phyloP scores from a whole-genome alignment of 2,113 vertebrate genomes.

The Natator depressus region DNA sequence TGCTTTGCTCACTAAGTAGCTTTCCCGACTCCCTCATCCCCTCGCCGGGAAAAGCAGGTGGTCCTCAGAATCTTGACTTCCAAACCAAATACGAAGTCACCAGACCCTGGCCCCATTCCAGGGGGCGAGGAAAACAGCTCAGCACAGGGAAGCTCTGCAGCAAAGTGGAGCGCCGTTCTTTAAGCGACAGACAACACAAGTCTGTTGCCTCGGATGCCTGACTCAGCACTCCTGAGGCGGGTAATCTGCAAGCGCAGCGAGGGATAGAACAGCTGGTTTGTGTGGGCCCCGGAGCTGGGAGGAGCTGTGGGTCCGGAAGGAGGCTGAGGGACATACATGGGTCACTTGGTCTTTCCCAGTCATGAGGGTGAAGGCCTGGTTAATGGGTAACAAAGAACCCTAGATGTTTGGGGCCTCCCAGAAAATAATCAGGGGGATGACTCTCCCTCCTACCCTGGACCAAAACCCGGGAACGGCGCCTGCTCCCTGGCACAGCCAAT shows the following conservation, averaged over 20 bases:
- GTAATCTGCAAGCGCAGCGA: neutral
- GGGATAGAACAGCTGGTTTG: neutral
- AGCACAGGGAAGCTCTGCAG: neutral
- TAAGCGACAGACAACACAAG: neutral
- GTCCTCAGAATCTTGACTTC: neutral
- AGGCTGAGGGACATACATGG: too few species aligned
- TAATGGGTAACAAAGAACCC: neutral
- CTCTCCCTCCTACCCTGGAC: fast-evolving
- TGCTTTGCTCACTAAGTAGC: neutral
- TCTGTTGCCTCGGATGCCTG: neutral
- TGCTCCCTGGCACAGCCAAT: too few species aligned
- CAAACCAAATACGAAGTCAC: neutral
- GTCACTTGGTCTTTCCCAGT: neutral
- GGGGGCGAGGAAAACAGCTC: fast-evolving
- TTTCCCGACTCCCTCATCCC: neutral
- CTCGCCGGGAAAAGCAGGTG: neutral
- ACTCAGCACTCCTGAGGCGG: neutral
- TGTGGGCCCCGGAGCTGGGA: fast-evolving
- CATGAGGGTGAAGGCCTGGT: neutral
- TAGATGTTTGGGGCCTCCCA: neutral
- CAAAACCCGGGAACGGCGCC: too few species aligned
- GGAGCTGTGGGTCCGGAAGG: neutral
- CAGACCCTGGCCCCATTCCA: neutral
- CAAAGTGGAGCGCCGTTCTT: fast-evolving
- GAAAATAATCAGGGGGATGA: too few species aligned